These are phyloP conservation scores for Asteroscopus sphinx DNA, from an alignment of 2,888 invertebrate species.

Conservation along the genomic window DNA sequence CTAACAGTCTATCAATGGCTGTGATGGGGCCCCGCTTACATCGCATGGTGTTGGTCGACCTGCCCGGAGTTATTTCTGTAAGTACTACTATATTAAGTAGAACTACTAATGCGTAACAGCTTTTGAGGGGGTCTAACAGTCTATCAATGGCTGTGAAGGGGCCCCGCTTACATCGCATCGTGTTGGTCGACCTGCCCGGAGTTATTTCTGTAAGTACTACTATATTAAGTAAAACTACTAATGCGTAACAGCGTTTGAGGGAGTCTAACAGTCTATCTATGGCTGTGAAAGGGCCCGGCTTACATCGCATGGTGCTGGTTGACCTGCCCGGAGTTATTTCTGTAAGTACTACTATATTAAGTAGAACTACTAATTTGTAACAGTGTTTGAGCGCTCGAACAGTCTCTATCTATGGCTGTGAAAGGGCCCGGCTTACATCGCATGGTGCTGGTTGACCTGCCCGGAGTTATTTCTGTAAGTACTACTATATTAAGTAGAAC, in stretches of 20 bases:
- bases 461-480: no score
- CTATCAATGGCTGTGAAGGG: constrained; percentile 99
- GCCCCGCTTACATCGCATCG: constrained; percentile 99
- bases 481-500: no score
- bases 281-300: constrained; percentile 99
- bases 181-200: constrained; percentile 99
- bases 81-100: no score
- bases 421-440: no score
- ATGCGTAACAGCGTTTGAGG: constrained; percentile 98
- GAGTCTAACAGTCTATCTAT: constrained; percentile 99
- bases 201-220: constrained; percentile 97
- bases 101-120: no score
- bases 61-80: constrained; percentile 99
- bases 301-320: constrained; percentile 99
- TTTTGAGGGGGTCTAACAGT: constrained; percentile 98
- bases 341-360: no score
- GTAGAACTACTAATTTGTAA: no score
- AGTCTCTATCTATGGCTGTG: no score
- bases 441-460: no score
- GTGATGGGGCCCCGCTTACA: constrained; percentile 99
- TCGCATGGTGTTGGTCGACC: constrained; percentile 99
- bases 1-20: constrained; percentile 99
- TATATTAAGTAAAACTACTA: constrained; percentile 95
- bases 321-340: constrained; percentile 99
- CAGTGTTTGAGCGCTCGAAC: no score